Evolutionary conservation across 2,797 vertebrate species (phyloP).

Genomic region (Nyctalus aviator): DNA sequence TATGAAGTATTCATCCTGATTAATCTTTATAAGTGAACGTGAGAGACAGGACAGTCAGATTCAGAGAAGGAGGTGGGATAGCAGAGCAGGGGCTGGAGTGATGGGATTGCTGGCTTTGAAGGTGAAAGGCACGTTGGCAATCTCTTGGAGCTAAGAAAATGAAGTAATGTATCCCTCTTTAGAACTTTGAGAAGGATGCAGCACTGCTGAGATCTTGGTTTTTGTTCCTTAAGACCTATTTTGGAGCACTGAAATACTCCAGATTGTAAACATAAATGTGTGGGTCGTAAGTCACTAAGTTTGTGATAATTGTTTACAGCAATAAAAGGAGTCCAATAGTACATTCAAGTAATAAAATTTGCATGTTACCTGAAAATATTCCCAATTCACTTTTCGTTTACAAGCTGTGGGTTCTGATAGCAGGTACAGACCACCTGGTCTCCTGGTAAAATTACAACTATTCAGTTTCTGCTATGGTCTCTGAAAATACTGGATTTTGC

Average conservation of each 20-base stretch:
- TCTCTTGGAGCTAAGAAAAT: neutral
- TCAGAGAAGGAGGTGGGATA: neutral
- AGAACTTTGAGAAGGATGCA: neutral
- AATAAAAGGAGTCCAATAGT: neutral
- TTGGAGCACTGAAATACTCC: neutral
- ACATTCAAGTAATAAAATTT: neutral
- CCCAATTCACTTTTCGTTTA: neutral
- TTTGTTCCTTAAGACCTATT: neutral
- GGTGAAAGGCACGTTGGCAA: neutral
- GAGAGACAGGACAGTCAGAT: neutral
- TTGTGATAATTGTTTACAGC: neutral
- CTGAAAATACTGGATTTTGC: neutral
- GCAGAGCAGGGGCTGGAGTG: neutral
- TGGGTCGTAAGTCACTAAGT: neutral
- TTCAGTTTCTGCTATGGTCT: neutral
- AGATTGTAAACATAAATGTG: neutral
- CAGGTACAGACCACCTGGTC: neutral
- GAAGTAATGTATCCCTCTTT: neutral
- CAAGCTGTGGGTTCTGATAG: neutral
- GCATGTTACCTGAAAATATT: neutral
- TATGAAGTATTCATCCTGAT: neutral
- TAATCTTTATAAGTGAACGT: neutral
- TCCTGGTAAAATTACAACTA: neutral
- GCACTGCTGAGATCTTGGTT: neutral
- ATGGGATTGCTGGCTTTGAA: neutral